Evolutionary conservation across 2,113 vertebrate genomes (phyloP).

Genomic region (Apodemus speciosus): DNA sequence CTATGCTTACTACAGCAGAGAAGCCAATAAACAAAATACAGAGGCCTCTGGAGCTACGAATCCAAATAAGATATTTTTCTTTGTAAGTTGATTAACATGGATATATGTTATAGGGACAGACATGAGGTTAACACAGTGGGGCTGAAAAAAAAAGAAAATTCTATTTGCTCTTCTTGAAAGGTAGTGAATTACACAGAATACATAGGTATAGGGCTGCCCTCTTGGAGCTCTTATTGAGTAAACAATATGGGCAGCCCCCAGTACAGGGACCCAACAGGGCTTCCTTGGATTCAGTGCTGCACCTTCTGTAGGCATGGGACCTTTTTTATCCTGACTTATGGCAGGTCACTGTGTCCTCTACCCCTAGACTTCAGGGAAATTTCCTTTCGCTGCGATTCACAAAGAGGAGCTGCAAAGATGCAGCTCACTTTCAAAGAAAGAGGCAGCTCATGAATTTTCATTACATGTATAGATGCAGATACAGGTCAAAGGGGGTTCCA

Average conservation of each 20-base stretch:
- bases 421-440: conserved; percentile 47
- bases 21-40: neutral
- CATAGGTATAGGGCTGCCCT: neutral
- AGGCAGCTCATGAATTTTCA: conserved; percentile 70
- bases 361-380: neutral
- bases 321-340: accelerated
- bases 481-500: conserved; percentile 41
- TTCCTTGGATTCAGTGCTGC: accelerated
- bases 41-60: neutral
- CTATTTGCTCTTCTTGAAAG: too few relatives aligned
- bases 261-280: neutral
- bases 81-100: neutral
- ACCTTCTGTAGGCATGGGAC: neutral
- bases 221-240: neutral
- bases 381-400: neutral
- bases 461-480: conserved; percentile 62
- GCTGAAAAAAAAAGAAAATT: neutral
- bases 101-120: neutral
- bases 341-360: neutral
- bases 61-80: neutral
- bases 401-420: neutral
- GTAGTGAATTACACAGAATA: neutral
- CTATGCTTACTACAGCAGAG: neutral
- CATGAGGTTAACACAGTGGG: neutral
- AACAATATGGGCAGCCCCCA: neutral